Conservation (phyloP, 2,113 vertebrate genomes). For the Mirza zaza region DNA sequence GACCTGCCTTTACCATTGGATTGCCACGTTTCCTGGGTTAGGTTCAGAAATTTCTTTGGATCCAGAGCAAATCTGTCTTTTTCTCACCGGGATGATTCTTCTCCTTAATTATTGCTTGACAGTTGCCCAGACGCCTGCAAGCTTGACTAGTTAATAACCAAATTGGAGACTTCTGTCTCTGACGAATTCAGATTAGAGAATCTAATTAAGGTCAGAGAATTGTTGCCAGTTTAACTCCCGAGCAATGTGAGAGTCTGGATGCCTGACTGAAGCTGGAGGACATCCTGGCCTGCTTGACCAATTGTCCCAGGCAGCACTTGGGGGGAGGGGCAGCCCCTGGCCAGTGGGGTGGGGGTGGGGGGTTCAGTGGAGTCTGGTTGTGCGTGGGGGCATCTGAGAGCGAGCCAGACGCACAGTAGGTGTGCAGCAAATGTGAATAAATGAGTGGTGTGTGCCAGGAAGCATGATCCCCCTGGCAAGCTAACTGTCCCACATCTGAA, state of each 20-base stretch:
- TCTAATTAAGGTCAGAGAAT: not conserved
- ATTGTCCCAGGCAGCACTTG: not conserved
- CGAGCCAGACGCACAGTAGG: not conserved
- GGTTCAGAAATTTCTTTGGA: not conserved
- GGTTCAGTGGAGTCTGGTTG: not conserved
- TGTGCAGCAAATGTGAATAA: not conserved
- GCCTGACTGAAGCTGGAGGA: not conserved
- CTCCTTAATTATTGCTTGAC: not conserved
- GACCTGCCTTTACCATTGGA: not conserved
- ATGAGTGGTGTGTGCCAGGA: not conserved
- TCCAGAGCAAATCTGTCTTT: not conserved
- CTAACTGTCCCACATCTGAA: not conserved
- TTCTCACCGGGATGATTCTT: not conserved
- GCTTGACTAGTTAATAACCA: not conserved
- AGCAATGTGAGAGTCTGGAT: not conserved
- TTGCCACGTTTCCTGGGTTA: no score
- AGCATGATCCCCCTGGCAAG: rapidly evolving
- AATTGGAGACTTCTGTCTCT: not conserved
- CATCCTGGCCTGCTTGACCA: not conserved
- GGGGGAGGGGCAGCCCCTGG: rapidly evolving
- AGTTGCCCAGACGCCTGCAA: not conserved
- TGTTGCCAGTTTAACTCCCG: not conserved
- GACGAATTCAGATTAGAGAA: not conserved
- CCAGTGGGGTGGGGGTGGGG: rapidly evolving
- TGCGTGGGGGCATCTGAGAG: not conserved